Conservation (phyloP, 1,140 invertebrate species). For the Homarus americanus region DNA sequence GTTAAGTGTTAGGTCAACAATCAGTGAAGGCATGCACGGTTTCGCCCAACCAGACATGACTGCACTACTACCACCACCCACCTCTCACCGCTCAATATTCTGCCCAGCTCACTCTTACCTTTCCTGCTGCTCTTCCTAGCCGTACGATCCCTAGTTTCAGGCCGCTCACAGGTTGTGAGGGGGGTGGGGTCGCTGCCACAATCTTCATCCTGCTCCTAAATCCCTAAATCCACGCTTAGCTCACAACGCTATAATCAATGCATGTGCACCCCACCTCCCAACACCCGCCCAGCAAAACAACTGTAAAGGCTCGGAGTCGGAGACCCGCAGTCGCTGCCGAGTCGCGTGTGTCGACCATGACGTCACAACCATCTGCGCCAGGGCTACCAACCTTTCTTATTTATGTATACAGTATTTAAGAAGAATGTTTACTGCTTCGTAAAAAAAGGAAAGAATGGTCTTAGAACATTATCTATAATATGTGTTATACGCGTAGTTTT, state of each 20-base stretch:
- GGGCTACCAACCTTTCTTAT: slow-evolving; percentile 40
- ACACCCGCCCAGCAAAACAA: slow-evolving; percentile 62
- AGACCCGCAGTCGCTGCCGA: slow-evolving; percentile 1
- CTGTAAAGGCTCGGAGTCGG: slow-evolving; percentile 20
- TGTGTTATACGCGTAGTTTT: no score
- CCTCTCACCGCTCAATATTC: slow-evolving; percentile 56
- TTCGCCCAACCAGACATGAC: slow-evolving; percentile 18
- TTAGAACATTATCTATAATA: no score
- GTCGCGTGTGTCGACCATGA: slow-evolving; percentile 54
- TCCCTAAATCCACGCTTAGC: slow-evolving; percentile 45
- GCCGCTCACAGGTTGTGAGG: slow-evolving; percentile 58
- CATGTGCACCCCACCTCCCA: slow-evolving; percentile 48
- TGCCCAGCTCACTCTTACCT: slow-evolving; percentile 44
- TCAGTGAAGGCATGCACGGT: neutral
- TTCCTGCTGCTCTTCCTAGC: slow-evolving; percentile 60
- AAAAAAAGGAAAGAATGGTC: no score
- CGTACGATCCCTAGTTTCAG: slow-evolving; percentile 57
- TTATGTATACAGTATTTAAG: neutral
- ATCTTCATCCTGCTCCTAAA: slow-evolving; percentile 58
- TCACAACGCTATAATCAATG: slow-evolving; percentile 12
- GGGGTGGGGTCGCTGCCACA: slow-evolving; percentile 66
- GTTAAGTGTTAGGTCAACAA: neutral
- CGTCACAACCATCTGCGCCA: slow-evolving; percentile 64
- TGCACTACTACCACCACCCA: slow-evolving; percentile 34
- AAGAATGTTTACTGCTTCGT: no score